Evolutionary conservation across 2,797 vertebrate species (phyloP), one percentile per base, ranked within the genome.

Genomic region (Anguilla anguilla): DNA sequence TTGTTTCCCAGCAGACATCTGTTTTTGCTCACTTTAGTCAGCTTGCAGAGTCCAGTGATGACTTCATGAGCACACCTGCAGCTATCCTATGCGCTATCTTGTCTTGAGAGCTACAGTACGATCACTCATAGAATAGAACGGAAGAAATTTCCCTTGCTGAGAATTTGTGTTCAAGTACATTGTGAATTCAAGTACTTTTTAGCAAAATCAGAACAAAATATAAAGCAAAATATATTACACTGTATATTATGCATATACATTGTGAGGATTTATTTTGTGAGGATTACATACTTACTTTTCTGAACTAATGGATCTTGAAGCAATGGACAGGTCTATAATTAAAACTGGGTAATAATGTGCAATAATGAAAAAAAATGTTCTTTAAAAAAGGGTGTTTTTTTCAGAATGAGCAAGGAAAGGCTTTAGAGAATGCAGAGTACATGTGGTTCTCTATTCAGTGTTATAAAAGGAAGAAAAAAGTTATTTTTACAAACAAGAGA

Each of bases 1-100:
- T 83, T n/a, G 81, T 83, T 81, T 59, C 39, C 7, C 25, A 17
- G 86, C 55, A 83, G 53, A n/a, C 43, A 81, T 82, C 79, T 82
- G 79, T 49, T 82, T 57, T 82, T 46, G 31, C 28, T 86, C 10
- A 43, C 51, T 72, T 39, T 25, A 15, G n/a, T 43, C 67, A 72
- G 28, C 69, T 35, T 11, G 3, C 72, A 77, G 64, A 28, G 72
- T 39, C 15, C 72, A 77, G 31, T 0, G 22, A 39, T 77, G 69
- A 74, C 69, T 74, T 74, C 69, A 74, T 10, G 31, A 3, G 13
- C 17, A 77, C 72, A 77, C 72, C 72, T 77, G 72, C 17, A 17
- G 72, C 67, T 17, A 35, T 77, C 72, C 22, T 81, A 82, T 25
- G 19, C n/a, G 22, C 25, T 49, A n/a, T 49, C 17, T 49, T 49